Evolutionary conservation across 2,888 invertebrate species (phyloP).

Genomic region (Stratiomys singularior): DNA sequence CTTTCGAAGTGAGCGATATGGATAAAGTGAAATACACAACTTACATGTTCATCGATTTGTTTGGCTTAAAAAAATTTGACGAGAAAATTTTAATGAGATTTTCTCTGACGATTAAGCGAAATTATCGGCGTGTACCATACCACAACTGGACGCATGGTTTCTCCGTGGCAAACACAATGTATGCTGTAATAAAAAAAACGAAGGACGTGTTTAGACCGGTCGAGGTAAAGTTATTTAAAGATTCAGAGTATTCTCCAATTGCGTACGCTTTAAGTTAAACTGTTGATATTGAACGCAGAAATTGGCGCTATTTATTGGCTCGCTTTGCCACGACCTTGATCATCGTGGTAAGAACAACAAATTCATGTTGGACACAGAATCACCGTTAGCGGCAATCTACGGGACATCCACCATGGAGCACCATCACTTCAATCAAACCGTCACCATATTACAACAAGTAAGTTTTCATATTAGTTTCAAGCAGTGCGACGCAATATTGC

Average conservation of each 20-base stretch:
- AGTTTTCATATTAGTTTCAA: background rate
- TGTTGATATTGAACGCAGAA: conserved; percentile 66
- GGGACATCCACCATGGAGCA: conserved; percentile 88
- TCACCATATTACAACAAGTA: conserved; percentile 83
- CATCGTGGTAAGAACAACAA: conserved; percentile 88
- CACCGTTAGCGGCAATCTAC: conserved; percentile 85
- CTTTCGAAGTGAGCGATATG: conserved; percentile 75
- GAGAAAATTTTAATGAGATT: conserved; percentile 75
- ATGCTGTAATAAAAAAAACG: conserved; percentile 74
- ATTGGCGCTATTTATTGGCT: conserved; percentile 80
- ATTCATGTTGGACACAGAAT: conserved; percentile 84
- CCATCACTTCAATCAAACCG: conserved; percentile 89
- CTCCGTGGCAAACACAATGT: conserved; percentile 87
- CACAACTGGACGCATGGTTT: conserved; percentile 92
- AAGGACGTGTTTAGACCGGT: conserved; percentile 69
- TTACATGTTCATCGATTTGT: conserved; percentile 81
- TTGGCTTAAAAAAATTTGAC: conserved; percentile 75
- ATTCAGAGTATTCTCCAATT: background rate
- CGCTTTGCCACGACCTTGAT: conserved; percentile 87
- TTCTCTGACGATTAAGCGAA: conserved; percentile 83
- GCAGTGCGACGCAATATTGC: background rate
- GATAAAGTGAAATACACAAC: conserved; percentile 79
- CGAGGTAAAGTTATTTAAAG: conserved; percentile 67
- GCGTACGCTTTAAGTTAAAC: background rate
- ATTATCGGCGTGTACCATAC: conserved; percentile 84